Conservation (phyloP, 2,113 vertebrate genomes). For the Clarias magur region DNA sequence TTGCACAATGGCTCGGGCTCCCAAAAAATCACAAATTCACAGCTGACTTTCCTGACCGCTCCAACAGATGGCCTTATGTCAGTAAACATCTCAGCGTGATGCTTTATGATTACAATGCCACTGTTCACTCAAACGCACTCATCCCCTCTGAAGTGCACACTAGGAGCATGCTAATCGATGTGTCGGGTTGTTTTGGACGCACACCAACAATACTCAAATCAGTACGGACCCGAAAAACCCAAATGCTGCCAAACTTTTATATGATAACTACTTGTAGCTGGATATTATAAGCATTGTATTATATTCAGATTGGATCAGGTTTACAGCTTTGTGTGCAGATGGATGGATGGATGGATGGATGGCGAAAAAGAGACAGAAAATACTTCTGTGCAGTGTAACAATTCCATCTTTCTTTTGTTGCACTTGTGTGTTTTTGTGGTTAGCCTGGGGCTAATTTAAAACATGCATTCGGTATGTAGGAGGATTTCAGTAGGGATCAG, state of each 20-base stretch:
- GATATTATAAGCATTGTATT: background rate
- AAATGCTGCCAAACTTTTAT: background rate
- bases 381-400: background rate
- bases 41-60: background rate
- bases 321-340: background rate
- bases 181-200: slow-evolving; percentile 50
- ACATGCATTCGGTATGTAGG: slow-evolving; percentile 9
- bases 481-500: background rate
- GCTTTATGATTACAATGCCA: slow-evolving; percentile 48
- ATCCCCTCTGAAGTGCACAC: slow-evolving; percentile 40
- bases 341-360: background rate
- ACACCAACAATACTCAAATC: slow-evolving; percentile 35
- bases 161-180: slow-evolving; percentile 46
- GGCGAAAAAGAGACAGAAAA: background rate
- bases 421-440: slow-evolving; percentile 7
- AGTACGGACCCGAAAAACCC: slow-evolving; percentile 18
- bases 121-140: slow-evolving; percentile 47
- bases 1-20: background rate
- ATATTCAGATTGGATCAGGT: background rate
- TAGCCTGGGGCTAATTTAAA: slow-evolving; percentile 21
- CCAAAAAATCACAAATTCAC: background rate
- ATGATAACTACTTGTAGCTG: background rate
- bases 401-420: slow-evolving; percentile 5
- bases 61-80: slow-evolving; percentile 10
- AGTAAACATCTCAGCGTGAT: slow-evolving; percentile 17